These are phyloP conservation scores for Hassar affinis DNA, from an alignment of 2,113 vertebrate species.

Conservation along the genomic window DNA sequence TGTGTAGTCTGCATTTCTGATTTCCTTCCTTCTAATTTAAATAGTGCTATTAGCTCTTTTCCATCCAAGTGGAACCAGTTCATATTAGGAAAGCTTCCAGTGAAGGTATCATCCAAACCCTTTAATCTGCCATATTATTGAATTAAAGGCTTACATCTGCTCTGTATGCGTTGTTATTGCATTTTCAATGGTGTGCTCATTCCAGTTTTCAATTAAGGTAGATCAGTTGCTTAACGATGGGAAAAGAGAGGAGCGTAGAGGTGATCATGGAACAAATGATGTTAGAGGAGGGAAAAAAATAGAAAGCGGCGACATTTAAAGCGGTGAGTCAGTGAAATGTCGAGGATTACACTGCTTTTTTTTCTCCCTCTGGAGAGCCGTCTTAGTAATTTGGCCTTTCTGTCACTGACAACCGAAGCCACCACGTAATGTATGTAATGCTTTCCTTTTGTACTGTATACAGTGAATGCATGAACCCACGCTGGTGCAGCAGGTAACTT, in stretches of 20 bases:
- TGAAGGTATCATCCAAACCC: slow-evolving; percentile 66
- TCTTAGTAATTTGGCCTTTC: slow-evolving; percentile 4
- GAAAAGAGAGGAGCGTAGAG: slow-evolving; percentile 26
- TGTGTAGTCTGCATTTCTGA: background rate
- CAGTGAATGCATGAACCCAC: background rate
- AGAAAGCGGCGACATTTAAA: background rate
- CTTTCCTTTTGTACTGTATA: background rate
- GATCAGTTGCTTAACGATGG: slow-evolving; percentile 50
- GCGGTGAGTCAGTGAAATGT: slow-evolving; percentile 19
- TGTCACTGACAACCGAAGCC: background rate
- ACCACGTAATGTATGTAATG: background rate
- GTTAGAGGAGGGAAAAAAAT: slow-evolving; percentile 4
- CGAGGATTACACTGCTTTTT: slow-evolving; percentile 44
- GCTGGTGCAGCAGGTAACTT: background rate
- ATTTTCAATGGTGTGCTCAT: slow-evolving; percentile 59
- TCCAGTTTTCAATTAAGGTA: slow-evolving; percentile 64
- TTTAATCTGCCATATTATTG: slow-evolving; percentile 74
- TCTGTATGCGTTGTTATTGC: slow-evolving; percentile 64
- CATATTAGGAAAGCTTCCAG: slow-evolving; percentile 59
- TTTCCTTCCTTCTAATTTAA: slow-evolving; percentile 1
- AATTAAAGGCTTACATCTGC: slow-evolving; percentile 71
- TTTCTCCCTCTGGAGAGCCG: background rate
- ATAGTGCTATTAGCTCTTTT: slow-evolving; percentile 36
- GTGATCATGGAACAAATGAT: slow-evolving; percentile 41
- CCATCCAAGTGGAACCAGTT: slow-evolving; percentile 63